Evolutionary conservation across 2,888 invertebrate genomes (phyloP).

Genomic region (Stomorhina lunata): DNA sequence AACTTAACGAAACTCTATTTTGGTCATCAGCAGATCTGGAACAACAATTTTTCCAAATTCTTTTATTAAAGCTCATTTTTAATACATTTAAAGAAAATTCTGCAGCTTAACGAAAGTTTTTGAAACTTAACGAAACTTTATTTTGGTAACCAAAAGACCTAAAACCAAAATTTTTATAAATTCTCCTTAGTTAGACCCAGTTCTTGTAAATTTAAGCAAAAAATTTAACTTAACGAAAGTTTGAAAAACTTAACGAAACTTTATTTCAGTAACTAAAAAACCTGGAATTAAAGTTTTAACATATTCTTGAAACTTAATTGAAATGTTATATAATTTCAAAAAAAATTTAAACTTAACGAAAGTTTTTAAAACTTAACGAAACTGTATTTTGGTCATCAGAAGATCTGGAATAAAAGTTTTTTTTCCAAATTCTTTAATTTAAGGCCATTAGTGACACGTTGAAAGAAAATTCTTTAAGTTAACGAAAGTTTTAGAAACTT

Average conservation of each 20-base stretch:
- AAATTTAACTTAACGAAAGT: background rate
- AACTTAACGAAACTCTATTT: background rate
- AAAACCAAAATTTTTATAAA: background rate
- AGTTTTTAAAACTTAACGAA: no score
- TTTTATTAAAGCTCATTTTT: background rate
- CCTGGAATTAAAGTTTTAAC: no score
- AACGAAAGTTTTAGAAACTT: no score
- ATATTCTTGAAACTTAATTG: background rate
- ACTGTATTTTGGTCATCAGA: no score
- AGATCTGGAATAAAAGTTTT: background rate
- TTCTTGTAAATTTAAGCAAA: background rate
- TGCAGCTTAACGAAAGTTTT: no score
- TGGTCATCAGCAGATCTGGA: background rate
- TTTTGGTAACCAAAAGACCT: background rate
- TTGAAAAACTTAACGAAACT: background rate
- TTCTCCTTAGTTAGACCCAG: background rate
- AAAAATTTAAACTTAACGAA: background rate
- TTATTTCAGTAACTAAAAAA: background rate
- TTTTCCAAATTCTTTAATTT: no score
- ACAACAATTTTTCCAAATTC: background rate
- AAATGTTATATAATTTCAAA: background rate
- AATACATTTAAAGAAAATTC: no score
- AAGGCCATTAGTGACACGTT: no score
- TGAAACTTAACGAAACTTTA: slow-evolving; percentile 12
- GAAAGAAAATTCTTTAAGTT: no score